Evolutionary conservation across 2,113 vertebrate species (phyloP).

Genomic region (Pangasianodon gigas): DNA sequence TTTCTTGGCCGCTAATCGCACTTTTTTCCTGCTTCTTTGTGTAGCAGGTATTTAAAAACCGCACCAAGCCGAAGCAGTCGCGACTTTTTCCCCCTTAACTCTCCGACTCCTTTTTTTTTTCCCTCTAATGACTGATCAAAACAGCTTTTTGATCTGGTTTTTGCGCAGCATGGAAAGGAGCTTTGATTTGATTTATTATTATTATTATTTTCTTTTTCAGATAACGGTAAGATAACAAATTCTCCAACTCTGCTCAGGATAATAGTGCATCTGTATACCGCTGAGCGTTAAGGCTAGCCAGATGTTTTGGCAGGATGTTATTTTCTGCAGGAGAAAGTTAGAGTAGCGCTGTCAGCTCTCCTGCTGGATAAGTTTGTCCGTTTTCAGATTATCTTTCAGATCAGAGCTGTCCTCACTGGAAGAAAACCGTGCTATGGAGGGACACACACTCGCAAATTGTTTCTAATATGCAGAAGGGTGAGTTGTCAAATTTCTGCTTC

Average conservation of each 20-base stretch:
- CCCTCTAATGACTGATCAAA: conserved; percentile 60
- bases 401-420: background rate
- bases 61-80: conserved; percentile 69
- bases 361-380: conserved; percentile 11
- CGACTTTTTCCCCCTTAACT: conserved; percentile 55
- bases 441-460: background rate
- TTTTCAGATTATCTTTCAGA: conserved; percentile 15
- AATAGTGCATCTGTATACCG: conserved; percentile 51
- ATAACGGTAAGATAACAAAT: conserved; percentile 72
- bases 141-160: conserved; percentile 14
- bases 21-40: conserved; percentile 64
- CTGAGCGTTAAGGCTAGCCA: background rate
- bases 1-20: conserved; percentile 73
- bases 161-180: conserved; percentile 65
- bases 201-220: conserved; percentile 54
- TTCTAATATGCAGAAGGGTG: background rate
- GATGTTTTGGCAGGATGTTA: background rate
- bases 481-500: conserved; percentile 23
- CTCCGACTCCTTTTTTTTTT: conserved; percentile 60
- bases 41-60: conserved; percentile 75
- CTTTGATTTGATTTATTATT: background rate
- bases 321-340: background rate
- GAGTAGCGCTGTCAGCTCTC: background rate
- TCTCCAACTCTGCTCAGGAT: conserved; percentile 61
- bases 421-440: background rate